These are phyloP conservation scores for Pelecanus crispus DNA, from an alignment of 2,113 vertebrate species.

Conservation along the genomic window DNA sequence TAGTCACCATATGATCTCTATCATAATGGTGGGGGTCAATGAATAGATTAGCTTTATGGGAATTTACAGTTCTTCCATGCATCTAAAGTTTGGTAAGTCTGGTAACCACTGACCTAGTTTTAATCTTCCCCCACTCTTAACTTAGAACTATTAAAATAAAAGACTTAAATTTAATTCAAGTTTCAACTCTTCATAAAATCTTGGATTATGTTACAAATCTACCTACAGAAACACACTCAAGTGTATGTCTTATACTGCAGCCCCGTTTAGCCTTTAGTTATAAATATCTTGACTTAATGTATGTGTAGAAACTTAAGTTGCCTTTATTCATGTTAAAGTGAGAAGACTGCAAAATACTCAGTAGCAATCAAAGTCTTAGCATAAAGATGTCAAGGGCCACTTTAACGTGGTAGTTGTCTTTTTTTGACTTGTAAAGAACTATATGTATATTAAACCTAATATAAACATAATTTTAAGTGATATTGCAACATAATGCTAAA, in stretches of 20 bases:
- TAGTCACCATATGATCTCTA: constrained; percentile 99
- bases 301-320: constrained; percentile 69
- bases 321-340: constrained; percentile 69
- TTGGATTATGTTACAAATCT: constrained; percentile 72
- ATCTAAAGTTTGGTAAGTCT: constrained; percentile 95
- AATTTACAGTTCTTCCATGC: constrained; percentile 99
- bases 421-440: constrained; percentile 54
- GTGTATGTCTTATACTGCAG: constrained; percentile 68
- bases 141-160: constrained; percentile 73
- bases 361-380: constrained; percentile 63
- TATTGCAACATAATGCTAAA: constrained; percentile 69
- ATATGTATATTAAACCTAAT: constrained; percentile 66
- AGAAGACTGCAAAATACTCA: constrained; percentile 68
- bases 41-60: constrained; percentile 99
- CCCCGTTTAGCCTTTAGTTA: constrained; percentile 66
- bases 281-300: constrained; percentile 66
- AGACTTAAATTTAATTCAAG: constrained; percentile 66
- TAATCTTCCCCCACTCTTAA: constrained; percentile 78
- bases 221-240: constrained; percentile 71
- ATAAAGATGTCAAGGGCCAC: constrained; percentile 58
- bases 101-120: constrained; percentile 80
- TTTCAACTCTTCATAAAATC: constrained; percentile 67
- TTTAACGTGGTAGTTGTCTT: constrained; percentile 67
- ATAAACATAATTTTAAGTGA: constrained; percentile 69
- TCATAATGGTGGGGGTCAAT: constrained; percentile 99